phyloP scores from a whole-genome alignment of 2,113 vertebrate genomes.

The Aptenodytes patagonicus region DNA sequence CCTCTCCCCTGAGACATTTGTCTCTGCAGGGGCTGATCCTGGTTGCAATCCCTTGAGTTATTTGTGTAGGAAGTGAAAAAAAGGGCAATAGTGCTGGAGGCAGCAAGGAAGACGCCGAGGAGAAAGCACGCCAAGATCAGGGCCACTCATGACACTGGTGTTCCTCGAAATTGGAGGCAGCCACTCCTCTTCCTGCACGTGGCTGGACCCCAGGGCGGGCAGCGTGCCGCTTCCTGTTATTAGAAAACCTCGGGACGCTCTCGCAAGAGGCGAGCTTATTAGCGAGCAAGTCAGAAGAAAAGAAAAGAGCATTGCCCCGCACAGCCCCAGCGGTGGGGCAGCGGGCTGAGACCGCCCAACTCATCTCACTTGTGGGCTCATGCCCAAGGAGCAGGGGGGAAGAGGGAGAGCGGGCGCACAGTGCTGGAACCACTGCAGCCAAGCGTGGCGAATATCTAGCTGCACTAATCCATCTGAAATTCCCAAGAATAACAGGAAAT shows the following conservation, averaged over 20 bases:
- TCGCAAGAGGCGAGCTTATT: not conserved
- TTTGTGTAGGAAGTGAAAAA: not conserved
- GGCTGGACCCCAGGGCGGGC: not conserved
- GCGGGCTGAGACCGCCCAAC: accelerated
- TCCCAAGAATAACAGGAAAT: slow-evolving; percentile 19
- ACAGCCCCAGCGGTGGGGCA: accelerated
- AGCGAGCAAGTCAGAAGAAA: not conserved
- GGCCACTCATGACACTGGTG: not conserved
- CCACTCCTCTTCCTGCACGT: not conserved
- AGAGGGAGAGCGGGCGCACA: not conserved
- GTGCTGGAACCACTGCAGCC: accelerated
- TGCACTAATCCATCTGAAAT: not conserved
- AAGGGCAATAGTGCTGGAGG: not conserved
- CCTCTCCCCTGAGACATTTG: accelerated
- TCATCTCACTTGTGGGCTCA: not conserved
- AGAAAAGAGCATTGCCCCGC: not conserved
- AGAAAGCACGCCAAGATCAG: accelerated
- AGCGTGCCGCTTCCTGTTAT: not conserved
- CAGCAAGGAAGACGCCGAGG: accelerated
- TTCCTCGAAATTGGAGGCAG: slow-evolving; percentile 35
- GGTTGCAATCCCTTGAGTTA: not conserved
- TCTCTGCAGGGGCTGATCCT: not conserved
- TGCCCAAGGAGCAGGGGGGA: not conserved
- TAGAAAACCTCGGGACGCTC: slow-evolving; percentile 32
- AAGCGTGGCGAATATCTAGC: accelerated